Conservation (phyloP, 1,140 invertebrate genomes). For the Physella acuta region DNA sequence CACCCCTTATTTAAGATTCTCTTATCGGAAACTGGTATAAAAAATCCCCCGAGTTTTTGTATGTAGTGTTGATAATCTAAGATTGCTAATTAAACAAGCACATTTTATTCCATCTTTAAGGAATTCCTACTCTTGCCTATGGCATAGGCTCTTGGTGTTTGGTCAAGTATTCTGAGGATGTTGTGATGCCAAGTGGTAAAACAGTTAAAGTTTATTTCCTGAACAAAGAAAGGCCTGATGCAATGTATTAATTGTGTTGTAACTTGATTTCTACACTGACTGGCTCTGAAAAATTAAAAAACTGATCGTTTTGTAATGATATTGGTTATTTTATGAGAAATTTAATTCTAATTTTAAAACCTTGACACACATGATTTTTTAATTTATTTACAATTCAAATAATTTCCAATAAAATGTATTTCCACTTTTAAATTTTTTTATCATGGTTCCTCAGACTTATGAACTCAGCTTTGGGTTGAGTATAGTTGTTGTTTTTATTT, state of each 20-base stretch:
- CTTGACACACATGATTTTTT: not conserved
- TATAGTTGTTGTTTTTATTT: slow-evolving; percentile 20
- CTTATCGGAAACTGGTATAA: too few relatives aligned
- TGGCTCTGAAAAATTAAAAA: not conserved
- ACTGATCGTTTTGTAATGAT: not conserved
- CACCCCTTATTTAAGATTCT: too few relatives aligned
- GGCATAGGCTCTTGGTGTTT: slow-evolving; percentile 81
- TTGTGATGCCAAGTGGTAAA: slow-evolving; percentile 71
- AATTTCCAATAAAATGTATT: not conserved
- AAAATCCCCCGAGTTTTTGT: too few relatives aligned
- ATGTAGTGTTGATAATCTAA: too few relatives aligned
- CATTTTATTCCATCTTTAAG: too few relatives aligned
- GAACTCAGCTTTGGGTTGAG: slow-evolving; percentile 26
- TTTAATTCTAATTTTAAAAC: not conserved
- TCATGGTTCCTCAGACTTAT: slow-evolving; percentile 26
- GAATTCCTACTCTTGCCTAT: slow-evolving; percentile 86
- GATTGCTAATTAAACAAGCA: too few relatives aligned
- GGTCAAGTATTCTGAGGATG: slow-evolving; percentile 77
- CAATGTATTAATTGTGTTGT: slow-evolving; percentile 22
- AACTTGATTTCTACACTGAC: not conserved
- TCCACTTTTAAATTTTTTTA: not conserved
- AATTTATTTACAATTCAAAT: not conserved
- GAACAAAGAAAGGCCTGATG: slow-evolving; percentile 76
- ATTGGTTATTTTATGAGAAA: not conserved
- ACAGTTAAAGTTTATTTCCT: slow-evolving; percentile 81